Evolutionary conservation across 2,113 vertebrate genomes (phyloP).

Genomic region (Tychaedon coryphoeus): DNA sequence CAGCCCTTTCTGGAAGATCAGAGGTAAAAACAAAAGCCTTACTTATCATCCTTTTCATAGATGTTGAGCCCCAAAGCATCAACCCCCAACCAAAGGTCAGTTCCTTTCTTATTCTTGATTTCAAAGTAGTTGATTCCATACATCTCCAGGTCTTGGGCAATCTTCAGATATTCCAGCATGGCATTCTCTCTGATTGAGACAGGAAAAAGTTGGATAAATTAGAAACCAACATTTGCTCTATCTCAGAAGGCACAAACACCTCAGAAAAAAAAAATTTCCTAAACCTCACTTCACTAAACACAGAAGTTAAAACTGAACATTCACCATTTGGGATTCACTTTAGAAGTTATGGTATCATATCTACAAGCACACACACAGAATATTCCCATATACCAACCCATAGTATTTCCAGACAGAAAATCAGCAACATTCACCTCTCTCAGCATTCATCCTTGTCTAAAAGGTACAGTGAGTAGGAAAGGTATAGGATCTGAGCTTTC

Average conservation of each 20-base stretch:
- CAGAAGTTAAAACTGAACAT: neutral
- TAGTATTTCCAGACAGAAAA: neutral
- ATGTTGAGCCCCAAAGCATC: constrained; percentile 95
- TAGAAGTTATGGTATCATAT: neutral
- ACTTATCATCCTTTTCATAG: constrained; percentile 96
- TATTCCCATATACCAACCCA: neutral
- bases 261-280: neutral
- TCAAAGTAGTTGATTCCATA: constrained; percentile 98
- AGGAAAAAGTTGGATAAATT: neutral
- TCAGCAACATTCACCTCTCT: neutral
- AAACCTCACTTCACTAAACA: neutral
- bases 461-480: neutral
- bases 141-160: constrained; percentile 97
- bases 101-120: constrained; percentile 98
- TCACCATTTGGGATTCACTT: neutral
- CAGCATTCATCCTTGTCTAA: neutral
- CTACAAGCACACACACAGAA: neutral
- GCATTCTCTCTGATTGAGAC: constrained; percentile 81
- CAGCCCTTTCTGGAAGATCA: neutral
- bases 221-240: neutral
- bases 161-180: constrained; percentile 97
- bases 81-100: constrained; percentile 92
- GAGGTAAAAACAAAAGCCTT: constrained; percentile 59
- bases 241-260: neutral
- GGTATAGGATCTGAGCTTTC: neutral